Percentiles rank a stretch among this genome's conserved stretches.
Conservation (phyloP, 2,888 invertebrate genomes). For the Unio pictorum region DNA sequence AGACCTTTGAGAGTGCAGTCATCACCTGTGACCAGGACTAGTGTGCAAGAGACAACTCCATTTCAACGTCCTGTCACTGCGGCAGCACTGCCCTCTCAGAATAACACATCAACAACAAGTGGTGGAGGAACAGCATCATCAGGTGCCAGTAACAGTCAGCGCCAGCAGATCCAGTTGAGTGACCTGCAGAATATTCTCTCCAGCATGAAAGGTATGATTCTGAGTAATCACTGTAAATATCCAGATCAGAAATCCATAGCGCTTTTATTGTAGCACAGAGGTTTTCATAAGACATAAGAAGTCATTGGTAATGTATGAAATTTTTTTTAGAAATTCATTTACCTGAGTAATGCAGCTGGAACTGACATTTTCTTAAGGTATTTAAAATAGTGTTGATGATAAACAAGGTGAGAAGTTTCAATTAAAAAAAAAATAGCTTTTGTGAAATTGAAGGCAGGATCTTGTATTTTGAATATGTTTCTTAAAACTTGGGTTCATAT, state of each 20-base stretch:
- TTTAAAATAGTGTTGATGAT: no score
- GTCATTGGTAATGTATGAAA: no score
- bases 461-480: no score
- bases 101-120: constrained; percentile 47
- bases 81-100: constrained; percentile 63
- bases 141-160: constrained; percentile 30
- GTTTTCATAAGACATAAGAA: no score
- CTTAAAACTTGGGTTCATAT: no score
- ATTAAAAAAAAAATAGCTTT: no score
- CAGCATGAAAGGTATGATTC: constrained; percentile 72
- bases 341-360: no score
- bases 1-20: constrained; percentile 67
- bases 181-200: constrained; percentile 90
- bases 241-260: neutral
- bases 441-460: no score
- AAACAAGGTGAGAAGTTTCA: no score
- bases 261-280: no score
- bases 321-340: no score
- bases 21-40: constrained; percentile 63
- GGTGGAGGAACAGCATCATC: constrained; percentile 69
- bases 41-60: constrained; percentile 44
- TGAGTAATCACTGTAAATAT: neutral
- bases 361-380: no score
- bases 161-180: constrained; percentile 79
- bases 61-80: constrained; percentile 65